Conservation (phyloP, 2,113 vertebrate species). For the Vulpes vulpes region DNA sequence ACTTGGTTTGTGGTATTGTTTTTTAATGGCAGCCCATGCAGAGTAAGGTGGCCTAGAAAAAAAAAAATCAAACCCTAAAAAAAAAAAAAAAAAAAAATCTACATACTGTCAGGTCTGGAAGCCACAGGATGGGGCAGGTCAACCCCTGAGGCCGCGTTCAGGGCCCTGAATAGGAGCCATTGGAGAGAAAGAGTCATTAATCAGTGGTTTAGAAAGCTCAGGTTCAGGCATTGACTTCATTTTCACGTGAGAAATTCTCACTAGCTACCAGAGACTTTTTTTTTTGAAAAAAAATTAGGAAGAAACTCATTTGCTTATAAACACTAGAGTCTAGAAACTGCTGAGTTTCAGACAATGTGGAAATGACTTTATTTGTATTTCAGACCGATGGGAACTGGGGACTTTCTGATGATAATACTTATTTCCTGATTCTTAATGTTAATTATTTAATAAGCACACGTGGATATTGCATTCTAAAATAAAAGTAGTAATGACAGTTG, state of each 20-base stretch:
- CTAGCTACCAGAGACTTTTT: neutral
- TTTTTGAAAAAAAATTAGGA: neutral
- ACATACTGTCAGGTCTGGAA: neutral
- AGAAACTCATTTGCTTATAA: neutral
- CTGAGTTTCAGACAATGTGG: neutral
- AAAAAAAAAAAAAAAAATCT: neutral
- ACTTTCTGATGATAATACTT: neutral
- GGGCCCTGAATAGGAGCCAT: neutral
- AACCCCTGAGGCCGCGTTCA: neutral
- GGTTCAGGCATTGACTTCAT: neutral
- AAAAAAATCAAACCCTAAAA: neutral
- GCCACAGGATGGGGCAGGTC: neutral
- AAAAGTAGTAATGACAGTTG: neutral
- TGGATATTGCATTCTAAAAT: neutral
- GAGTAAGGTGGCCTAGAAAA: neutral
- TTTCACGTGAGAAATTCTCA: neutral
- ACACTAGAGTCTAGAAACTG: neutral
- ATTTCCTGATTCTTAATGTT: neutral
- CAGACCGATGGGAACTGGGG: neutral
- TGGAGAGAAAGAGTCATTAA: neutral
- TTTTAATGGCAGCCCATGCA: neutral
- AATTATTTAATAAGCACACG: neutral
- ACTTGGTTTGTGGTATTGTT: neutral
- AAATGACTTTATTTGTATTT: neutral
- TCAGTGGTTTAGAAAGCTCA: neutral